Percentiles rank a stretch among this genome's conserved stretches.
These are phyloP conservation scores for Leiothrix lutea DNA, from an alignment of 2,113 vertebrate species.

Conservation along the genomic window DNA sequence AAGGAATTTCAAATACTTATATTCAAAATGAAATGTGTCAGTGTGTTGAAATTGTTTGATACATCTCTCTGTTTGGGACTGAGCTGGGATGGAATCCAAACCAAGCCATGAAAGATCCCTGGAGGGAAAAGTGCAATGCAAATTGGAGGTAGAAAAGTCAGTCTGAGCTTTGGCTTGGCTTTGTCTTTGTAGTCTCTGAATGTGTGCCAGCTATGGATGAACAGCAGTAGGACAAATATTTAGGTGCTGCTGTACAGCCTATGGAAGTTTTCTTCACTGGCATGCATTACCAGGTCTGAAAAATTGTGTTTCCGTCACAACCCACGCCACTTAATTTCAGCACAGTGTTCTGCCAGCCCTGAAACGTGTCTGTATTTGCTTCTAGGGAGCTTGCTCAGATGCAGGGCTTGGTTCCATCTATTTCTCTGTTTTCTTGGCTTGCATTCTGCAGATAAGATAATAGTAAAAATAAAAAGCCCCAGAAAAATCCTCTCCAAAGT, in stretches of 20 bases:
- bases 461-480: not conserved
- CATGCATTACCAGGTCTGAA: not conserved
- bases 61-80: not conserved
- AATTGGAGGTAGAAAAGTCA: constrained; percentile 44
- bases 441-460: not conserved
- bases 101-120: constrained; percentile 15
- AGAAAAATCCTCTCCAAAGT: not conserved
- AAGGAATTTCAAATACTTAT: not conserved
- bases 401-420: not conserved
- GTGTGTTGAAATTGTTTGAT: constrained; percentile 9
- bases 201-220: constrained; percentile 8
- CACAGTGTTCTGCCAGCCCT: not conserved
- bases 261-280: constrained; percentile 16
- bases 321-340: not conserved
- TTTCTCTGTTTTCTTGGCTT: constrained; percentile 20
- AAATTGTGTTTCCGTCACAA: not conserved
- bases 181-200: constrained; percentile 26
- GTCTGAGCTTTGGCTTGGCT: constrained; percentile 39
- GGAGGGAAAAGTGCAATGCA: constrained; percentile 38
- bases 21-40: not conserved
- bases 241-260: constrained; percentile 26
- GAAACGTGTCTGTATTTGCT: not conserved
- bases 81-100: constrained; percentile 46
- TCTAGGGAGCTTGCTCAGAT: not conserved
- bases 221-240: constrained; percentile 45